These are phyloP conservation scores for Sclerodermus sp. DNA, from an alignment of 2,888 invertebrate genomes.

Conservation along the genomic window DNA sequence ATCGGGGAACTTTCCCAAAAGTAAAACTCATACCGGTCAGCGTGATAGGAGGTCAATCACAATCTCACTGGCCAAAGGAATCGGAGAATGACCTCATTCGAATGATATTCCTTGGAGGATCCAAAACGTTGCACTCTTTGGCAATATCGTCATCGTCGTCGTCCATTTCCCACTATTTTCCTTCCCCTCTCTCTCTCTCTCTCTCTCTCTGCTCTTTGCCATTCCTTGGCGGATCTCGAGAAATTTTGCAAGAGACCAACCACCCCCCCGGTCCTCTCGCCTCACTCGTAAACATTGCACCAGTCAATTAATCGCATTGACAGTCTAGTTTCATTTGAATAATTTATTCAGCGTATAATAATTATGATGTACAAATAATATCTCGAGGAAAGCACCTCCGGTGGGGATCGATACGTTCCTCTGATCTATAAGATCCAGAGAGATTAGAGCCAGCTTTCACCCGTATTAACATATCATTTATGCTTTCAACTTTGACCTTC, in stretches of 20 bases:
- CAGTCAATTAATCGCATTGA: too few relatives aligned
- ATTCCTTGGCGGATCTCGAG: not conserved
- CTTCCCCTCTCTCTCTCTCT: not conserved
- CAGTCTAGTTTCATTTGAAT: too few relatives aligned
- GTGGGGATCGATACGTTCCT: too few relatives aligned
- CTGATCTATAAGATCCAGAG: too few relatives aligned
- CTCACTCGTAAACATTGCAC: too few relatives aligned
- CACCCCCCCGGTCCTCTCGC: not conserved
- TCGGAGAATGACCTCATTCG: not conserved
- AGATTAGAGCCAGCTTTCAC: not conserved
- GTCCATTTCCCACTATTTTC: not conserved
- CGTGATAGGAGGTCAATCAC: constrained; percentile 14
- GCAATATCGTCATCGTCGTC: not conserved
- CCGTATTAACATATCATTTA: not conserved
- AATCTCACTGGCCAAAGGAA: not conserved
- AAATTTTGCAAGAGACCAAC: not conserved
- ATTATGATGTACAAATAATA: too few relatives aligned
- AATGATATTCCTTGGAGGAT: too few relatives aligned
- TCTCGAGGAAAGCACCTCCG: too few relatives aligned
- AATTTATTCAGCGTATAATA: too few relatives aligned
- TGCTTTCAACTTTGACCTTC: not conserved
- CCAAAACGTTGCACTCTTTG: not conserved
- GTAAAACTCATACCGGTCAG: constrained; percentile 16
- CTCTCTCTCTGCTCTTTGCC: not conserved
- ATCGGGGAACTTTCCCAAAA: constrained; percentile 15